phyloP scores from a whole-genome alignment of 2,888 invertebrate species.

The Dryocosmus kuriphilus region DNA sequence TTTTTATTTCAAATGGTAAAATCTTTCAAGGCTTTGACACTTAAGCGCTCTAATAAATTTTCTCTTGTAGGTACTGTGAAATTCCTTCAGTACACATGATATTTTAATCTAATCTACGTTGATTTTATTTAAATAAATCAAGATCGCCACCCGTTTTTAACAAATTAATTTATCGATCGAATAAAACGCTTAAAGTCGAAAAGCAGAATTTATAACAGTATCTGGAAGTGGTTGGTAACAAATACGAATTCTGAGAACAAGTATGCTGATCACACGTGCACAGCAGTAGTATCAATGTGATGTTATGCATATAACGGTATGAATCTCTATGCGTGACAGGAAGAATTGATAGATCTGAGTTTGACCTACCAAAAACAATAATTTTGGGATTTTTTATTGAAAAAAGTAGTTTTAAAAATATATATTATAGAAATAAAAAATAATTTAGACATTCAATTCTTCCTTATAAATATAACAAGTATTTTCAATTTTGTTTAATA shows the following conservation, averaged over 20 bases:
- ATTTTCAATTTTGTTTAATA: no score
- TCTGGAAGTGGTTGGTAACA: not conserved
- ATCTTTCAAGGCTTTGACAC: no score
- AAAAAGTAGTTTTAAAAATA: no score
- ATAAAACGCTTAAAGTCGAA: not conserved
- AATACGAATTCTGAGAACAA: conserved; percentile 25
- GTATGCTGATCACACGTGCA: conserved; percentile 25
- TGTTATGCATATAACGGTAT: conserved; percentile 33
- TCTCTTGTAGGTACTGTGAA: no score
- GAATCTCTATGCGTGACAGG: conserved; percentile 33
- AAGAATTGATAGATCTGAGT: not conserved
- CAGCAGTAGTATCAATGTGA: conserved; percentile 1
- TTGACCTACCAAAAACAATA: not conserved
- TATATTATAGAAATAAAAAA: no score
- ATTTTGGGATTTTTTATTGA: not conserved
- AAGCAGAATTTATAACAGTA: conserved; percentile 1
- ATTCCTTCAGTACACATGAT: no score
- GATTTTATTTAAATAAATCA: no score
- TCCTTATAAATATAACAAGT: no score
- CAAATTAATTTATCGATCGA: not conserved
- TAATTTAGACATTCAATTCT: no score
- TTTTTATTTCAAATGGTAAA: no score
- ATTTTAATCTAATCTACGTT: no score
- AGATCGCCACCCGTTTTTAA: not conserved
- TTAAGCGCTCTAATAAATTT: no score